Conservation (phyloP, 2,797 vertebrate species). For the Acrossocheilus fasciatus region DNA sequence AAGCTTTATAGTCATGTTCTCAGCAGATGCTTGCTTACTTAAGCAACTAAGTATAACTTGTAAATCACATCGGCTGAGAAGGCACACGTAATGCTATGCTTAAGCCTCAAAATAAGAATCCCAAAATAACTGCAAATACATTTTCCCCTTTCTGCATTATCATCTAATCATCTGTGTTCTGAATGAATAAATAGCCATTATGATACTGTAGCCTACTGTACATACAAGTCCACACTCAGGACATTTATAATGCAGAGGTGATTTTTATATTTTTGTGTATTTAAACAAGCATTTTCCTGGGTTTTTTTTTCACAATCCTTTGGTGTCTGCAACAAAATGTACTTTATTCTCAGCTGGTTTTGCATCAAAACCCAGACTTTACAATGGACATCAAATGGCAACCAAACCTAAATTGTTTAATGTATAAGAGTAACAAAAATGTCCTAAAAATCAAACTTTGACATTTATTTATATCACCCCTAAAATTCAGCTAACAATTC, state of each 20-base stretch:
- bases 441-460: not conserved
- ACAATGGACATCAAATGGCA: not conserved
- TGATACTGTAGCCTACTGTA: not conserved
- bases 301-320: conserved; percentile 60
- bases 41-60: not conserved
- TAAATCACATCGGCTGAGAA: not conserved
- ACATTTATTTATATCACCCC: not conserved
- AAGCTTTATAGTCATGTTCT: not conserved
- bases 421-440: not conserved
- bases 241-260: not conserved
- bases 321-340: not conserved
- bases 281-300: conserved; percentile 72
- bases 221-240: not conserved
- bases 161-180: not conserved
- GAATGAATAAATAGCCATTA: conserved; percentile 1
- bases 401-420: conserved; percentile 2
- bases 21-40: not conserved
- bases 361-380: not conserved
- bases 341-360: not conserved
- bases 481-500: not conserved
- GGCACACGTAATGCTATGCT: not conserved
- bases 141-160: not conserved
- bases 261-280: conserved; percentile 2
- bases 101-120: not conserved
- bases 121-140: not conserved